These are phyloP conservation scores for Melanotaenia nigrans DNA, from an alignment of 2,797 vertebrate genomes.

Conservation along the genomic window DNA sequence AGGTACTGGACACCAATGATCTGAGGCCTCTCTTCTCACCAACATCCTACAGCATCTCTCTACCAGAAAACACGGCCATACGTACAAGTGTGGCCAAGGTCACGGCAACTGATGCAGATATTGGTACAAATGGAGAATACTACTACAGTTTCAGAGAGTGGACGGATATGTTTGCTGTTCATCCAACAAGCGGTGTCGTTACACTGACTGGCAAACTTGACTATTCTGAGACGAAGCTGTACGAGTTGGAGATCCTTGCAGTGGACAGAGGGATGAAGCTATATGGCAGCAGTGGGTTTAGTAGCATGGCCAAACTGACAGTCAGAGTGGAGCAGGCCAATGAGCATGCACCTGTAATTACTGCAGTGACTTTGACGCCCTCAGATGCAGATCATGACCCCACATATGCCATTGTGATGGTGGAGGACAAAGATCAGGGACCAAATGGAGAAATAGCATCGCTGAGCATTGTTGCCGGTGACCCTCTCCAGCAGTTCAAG, in stretches of 20 bases:
- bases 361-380: conserved; percentile 85
- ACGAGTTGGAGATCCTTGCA: conserved; percentile 95
- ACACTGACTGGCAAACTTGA: conserved; percentile 93
- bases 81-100: conserved; percentile 94
- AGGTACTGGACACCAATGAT: conserved; percentile 98
- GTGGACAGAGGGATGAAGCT: conserved; percentile 97
- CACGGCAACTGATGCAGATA: conserved; percentile 96
- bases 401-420: conserved; percentile 89
- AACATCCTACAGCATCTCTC: conserved; percentile 94
- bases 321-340: conserved; percentile 94
- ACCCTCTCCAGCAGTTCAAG: conserved; percentile 92
- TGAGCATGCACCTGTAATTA: conserved; percentile 88
- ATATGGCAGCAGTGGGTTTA: conserved; percentile 97
- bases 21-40: conserved; percentile 96
- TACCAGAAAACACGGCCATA: conserved; percentile 93
- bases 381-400: conserved; percentile 90
- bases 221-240: conserved; percentile 86
- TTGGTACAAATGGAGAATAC: conserved; percentile 98
- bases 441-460: conserved; percentile 95
- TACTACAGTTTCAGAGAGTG: conserved; percentile 98
- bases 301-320: conserved; percentile 94
- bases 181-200: conserved; percentile 95
- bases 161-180: conserved; percentile 96
- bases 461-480: conserved; percentile 92
- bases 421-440: conserved; percentile 94